Conservation (phyloP, 2,888 invertebrate genomes). For the Ornithoptera alexandrae region DNA sequence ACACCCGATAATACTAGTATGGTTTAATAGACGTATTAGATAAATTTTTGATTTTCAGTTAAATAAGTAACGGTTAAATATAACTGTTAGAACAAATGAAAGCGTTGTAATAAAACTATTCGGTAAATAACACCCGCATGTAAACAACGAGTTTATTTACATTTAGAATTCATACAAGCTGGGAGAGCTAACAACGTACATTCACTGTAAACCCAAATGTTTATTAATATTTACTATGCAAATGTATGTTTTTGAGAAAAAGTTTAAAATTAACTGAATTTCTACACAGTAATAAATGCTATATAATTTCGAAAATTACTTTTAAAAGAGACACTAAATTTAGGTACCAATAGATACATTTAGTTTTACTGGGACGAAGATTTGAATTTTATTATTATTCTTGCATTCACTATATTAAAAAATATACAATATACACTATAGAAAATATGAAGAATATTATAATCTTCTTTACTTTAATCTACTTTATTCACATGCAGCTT, state of each 20-base stretch:
- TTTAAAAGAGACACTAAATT: too few species aligned
- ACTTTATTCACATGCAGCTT: too few species aligned
- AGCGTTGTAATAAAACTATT: background rate
- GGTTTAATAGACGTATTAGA: too few species aligned
- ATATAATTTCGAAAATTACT: background rate
- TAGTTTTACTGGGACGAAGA: too few species aligned
- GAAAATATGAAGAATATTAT: too few species aligned
- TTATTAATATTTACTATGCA: background rate
- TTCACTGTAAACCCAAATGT: background rate
- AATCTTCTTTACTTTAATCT: too few species aligned
- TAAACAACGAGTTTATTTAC: constrained; percentile 20
- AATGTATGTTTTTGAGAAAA: background rate
- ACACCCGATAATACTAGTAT: too few species aligned
- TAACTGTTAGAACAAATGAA: background rate
- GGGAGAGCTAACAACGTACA: background rate
- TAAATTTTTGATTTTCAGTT: background rate
- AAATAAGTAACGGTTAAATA: background rate
- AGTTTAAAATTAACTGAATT: background rate
- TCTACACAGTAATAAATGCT: background rate
- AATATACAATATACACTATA: too few species aligned
- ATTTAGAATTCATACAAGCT: constrained; percentile 15
- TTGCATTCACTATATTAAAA: too few species aligned
- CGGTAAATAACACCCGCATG: constrained; percentile 18
- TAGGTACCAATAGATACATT: too few species aligned
- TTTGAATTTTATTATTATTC: too few species aligned